These are phyloP conservation scores for Lithobates sylvaticus DNA, from an alignment of 2,797 vertebrate species.

Conservation along the genomic window DNA sequence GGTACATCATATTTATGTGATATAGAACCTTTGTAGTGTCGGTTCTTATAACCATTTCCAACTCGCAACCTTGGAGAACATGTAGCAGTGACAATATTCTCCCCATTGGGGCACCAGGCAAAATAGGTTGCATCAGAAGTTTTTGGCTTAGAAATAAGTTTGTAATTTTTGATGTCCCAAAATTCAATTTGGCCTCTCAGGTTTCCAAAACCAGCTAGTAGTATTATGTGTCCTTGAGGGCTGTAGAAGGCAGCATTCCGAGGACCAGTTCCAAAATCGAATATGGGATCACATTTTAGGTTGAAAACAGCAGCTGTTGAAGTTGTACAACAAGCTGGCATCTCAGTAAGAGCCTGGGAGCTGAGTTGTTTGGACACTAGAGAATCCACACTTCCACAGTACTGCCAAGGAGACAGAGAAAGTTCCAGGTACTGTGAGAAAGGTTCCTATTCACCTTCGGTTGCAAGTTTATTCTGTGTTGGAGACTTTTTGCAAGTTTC, in stretches of 20 bases:
- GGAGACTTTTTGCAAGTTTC: no score
- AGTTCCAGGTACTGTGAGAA: no score
- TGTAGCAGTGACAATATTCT: conserved; percentile 91
- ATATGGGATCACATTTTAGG: conserved; percentile 91
- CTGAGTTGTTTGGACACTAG: no score
- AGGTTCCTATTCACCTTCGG: no score
- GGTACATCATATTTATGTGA: conserved; percentile 77
- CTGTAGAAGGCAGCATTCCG: conserved; percentile 93
- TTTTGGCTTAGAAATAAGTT: conserved; percentile 88
- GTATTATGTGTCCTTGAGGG: conserved; percentile 91
- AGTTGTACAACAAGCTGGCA: no score
- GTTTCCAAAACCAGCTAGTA: conserved; percentile 94
- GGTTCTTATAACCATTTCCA: conserved; percentile 90
- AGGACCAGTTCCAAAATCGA: conserved; percentile 95
- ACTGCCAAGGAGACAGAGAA: no score
- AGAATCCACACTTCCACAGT: no score
- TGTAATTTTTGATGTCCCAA: conserved; percentile 94
- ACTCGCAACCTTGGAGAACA: conserved; percentile 92
- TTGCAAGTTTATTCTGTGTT: no score
- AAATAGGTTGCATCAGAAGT: conserved; percentile 90
- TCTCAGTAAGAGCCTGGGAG: no score
- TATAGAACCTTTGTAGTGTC: conserved; percentile 91
- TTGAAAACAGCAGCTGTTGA: conserved; percentile 91
- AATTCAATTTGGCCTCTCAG: conserved; percentile 94
- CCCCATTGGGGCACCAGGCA: conserved; percentile 93